Conservation (phyloP, 2,888 invertebrate species). For the Parnassius glacialis region DNA sequence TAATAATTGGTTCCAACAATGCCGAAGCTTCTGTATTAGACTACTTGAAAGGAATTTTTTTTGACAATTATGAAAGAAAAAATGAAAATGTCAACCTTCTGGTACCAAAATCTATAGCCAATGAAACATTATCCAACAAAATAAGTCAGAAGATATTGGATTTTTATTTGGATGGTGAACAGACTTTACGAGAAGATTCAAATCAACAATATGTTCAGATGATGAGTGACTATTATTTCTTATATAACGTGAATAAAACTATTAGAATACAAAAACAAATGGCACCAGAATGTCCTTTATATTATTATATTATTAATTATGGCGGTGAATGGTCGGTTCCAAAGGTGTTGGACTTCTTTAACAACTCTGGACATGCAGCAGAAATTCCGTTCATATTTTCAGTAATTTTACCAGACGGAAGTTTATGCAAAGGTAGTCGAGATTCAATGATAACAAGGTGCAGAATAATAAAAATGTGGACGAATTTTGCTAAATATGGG, state of each 20-base stretch:
- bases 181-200: slow-evolving; percentile 52
- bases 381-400: slow-evolving; percentile 67
- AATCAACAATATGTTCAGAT: slow-evolving; percentile 63
- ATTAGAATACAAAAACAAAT: slow-evolving; percentile 57
- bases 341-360: slow-evolving; percentile 45
- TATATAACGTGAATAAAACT: slow-evolving; percentile 65
- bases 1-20: slow-evolving; percentile 69
- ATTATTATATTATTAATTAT: slow-evolving; percentile 64
- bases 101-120: slow-evolving; percentile 56
- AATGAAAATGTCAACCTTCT: slow-evolving; percentile 56
- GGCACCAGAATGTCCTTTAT: slow-evolving; percentile 57
- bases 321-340: slow-evolving; percentile 64
- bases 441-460: slow-evolving; percentile 59
- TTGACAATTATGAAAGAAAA: slow-evolving; percentile 56
- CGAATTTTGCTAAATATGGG: slow-evolving; percentile 76
- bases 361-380: slow-evolving; percentile 59
- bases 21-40: slow-evolving; percentile 57
- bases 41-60: slow-evolving; percentile 48
- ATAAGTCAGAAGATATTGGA: slow-evolving; percentile 60
- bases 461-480: slow-evolving; percentile 71
- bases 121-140: slow-evolving; percentile 45
- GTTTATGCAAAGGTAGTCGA: slow-evolving; percentile 54
- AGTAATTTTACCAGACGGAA: slow-evolving; percentile 42
- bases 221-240: slow-evolving; percentile 65
- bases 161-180: slow-evolving; percentile 62